Evolutionary conservation across 1,140 invertebrate species (phyloP).

Genomic region (Parasteatoda tepidariorum): DNA sequence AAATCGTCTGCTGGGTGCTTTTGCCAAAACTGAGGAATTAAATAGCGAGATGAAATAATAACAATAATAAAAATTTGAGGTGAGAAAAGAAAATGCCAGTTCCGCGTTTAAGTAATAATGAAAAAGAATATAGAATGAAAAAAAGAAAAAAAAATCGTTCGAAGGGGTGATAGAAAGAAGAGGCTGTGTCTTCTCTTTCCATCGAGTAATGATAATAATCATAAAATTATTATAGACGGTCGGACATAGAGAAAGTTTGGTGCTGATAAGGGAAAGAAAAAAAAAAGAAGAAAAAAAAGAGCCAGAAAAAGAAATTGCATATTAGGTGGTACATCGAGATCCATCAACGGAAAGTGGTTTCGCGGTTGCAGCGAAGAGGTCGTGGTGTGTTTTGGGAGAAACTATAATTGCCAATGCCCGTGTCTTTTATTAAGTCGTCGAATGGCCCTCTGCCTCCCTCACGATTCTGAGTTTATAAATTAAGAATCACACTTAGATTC

Average conservation of each 20-base stretch:
- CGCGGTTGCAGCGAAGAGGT: constrained; percentile 3
- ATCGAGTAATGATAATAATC: constrained; percentile 34
- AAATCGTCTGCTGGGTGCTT: neutral
- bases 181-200: neutral
- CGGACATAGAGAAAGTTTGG: neutral
- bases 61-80: neutral
- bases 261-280: neutral
- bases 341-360: constrained; percentile 28
- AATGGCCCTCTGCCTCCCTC: neutral
- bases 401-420: constrained; percentile 19
- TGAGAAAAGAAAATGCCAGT: neutral
- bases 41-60: neutral
- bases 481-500: constrained; percentile 6
- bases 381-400: constrained; percentile 10
- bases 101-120: constrained; percentile 1
- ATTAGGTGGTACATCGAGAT: constrained; percentile 8
- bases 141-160: neutral
- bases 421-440: constrained; percentile 38
- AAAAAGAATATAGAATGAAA: neutral
- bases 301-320: constrained; percentile 10
- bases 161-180: neutral
- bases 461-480: neutral
- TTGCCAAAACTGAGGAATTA: neutral
- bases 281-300: neutral
- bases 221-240: constrained; percentile 31